Evolutionary conservation across 2,113 vertebrate species (phyloP).

Genomic region (Leucoraja erinaceus): DNA sequence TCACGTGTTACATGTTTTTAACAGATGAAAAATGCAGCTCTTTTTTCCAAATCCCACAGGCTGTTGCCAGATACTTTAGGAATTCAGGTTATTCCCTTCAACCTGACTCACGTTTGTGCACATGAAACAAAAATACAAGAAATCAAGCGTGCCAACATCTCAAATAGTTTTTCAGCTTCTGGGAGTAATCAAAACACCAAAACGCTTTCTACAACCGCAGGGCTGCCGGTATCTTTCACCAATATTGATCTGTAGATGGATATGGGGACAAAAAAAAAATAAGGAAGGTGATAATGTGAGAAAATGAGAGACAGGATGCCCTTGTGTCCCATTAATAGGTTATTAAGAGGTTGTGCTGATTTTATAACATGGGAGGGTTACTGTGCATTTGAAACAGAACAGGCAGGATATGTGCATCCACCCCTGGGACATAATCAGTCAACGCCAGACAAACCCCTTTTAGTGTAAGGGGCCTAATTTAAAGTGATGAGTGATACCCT

Average conservation of each 20-base stretch:
- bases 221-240: not conserved
- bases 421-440: conserved; percentile 23
- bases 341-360: conserved; percentile 22
- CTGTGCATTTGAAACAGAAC: conserved; percentile 13
- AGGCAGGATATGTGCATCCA: conserved; percentile 28
- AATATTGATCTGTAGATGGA: not conserved
- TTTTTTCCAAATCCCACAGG: not conserved
- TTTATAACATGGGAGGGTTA: conserved; percentile 10
- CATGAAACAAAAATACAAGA: not conserved
- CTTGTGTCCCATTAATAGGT: not conserved
- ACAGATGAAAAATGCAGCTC: conserved; percentile 46
- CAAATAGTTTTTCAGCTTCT: not conserved
- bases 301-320: conserved; percentile 1
- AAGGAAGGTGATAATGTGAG: not conserved
- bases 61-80: not conserved
- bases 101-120: not conserved
- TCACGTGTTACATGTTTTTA: conserved; percentile 55
- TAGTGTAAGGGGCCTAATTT: not conserved
- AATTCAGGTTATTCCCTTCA: not conserved
- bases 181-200: not conserved
- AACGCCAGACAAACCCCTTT: not conserved
- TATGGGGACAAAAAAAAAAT: not conserved
- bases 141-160: not conserved
- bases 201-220: not conserved
- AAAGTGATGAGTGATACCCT: conserved; percentile 5